A percentile compares a stretch with the other conserved stretches of the same genome.
These are phyloP conservation scores for Onychomys leucogaster DNA, from an alignment of 2,797 vertebrate species.

Conservation along the genomic window DNA sequence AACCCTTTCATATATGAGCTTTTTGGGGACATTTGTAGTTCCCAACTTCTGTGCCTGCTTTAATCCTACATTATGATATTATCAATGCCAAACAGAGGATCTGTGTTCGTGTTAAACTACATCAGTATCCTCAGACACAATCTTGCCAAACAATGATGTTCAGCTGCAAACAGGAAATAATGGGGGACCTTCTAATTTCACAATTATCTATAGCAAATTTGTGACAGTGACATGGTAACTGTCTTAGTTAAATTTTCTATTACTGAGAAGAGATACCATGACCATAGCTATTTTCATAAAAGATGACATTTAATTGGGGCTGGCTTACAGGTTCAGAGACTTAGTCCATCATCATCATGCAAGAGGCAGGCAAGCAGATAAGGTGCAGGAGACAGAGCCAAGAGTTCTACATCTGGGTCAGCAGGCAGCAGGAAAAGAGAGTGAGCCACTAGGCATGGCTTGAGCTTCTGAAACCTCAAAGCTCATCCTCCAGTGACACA, in stretches of 20 bases:
- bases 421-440: neutral
- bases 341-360: neutral
- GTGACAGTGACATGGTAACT: neutral
- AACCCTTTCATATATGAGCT: neutral
- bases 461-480: neutral
- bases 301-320: neutral
- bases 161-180: fast-evolving
- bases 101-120: neutral
- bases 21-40: neutral
- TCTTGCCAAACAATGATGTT: neutral
- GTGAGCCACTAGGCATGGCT: neutral
- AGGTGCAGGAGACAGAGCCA: neutral
- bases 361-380: neutral
- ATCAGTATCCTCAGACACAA: fast-evolving
- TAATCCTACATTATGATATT: no score
- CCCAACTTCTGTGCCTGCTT: neutral
- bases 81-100: neutral
- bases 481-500: neutral
- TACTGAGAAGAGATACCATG: neutral
- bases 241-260: neutral
- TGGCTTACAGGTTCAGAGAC: neutral
- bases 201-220: neutral
- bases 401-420: neutral
- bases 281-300: neutral
- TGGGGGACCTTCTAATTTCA: neutral